Base-by-base conservation (phyloP, 2,797 vertebrate species). In the Ataeniobius toweri region DNA sequence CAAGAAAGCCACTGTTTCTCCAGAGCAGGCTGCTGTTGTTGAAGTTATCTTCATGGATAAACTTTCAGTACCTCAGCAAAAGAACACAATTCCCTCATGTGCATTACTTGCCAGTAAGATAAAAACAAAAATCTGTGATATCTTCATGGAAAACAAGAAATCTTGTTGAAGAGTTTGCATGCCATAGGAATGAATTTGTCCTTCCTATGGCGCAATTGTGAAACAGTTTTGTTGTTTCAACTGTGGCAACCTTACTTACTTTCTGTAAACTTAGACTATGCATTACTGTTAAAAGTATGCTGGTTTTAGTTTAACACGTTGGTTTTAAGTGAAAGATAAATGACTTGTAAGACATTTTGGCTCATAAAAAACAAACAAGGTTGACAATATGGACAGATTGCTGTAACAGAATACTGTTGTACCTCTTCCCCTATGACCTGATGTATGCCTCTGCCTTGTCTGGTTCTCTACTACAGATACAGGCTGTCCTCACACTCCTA, bases 391-490 rank as follows among this genome's bases (percentile, higher is more conserved):
- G 55, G 63, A 51, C 73, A 76, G 74, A 83, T 39, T 55, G 46
- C 18, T 65, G 44, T 39, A 71, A 78, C 53, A 75, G 58, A 73
- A 86, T 75, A 70, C 50, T 61, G 51, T 79, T 83, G 50, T 67
- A 41, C 70, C 74, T 82, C 72, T 81, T 82, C 77, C 74, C 70
- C 28, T 6, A 51, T 82, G 69, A 63, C 79, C 58, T 53, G 56
- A 73, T 65, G 81, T 78, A 22, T 5, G 61, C 76, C 77, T 76
- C 73, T 76, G 74, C 74, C 39, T 59, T 81, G 65, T 77, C 77
- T 79, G 85, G 75, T 56, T 72, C 73, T 86, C 80, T 80, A 72
- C 61, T 74, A 65, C 48, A 75, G 78, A 87, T 75, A 75, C 58
- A 53, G 80, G 74, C 78, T 80, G 69, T 79, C 86, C 83, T 48